A percentile compares a stretch with the other conserved stretches of the same genome.
Conservation (phyloP, 1,140 invertebrate species). For the Drosophila prosaltans region DNA sequence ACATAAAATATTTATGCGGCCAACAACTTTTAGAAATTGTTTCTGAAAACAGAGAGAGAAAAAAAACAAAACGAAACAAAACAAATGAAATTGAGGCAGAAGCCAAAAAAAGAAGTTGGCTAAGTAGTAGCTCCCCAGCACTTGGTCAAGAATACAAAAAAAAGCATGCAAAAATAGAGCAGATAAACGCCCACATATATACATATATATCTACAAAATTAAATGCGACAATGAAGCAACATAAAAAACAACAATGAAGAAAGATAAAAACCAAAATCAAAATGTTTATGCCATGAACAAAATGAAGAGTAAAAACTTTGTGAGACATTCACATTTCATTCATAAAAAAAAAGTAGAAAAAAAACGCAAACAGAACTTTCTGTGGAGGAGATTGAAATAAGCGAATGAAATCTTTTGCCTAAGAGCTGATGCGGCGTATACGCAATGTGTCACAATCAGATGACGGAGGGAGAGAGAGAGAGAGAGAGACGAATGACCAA, state of each 20-base stretch:
- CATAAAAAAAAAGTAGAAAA: constrained; percentile 24
- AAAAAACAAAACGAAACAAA: constrained; percentile 48
- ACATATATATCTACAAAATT: constrained; percentile 34
- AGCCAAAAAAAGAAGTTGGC: constrained; percentile 50
- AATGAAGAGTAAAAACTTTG: constrained; percentile 3
- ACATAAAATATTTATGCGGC: constrained; percentile 54
- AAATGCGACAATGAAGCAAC: background rate
- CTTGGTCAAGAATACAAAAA: constrained; percentile 63
- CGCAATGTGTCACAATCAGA: constrained; percentile 46
- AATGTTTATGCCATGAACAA: constrained; percentile 1
- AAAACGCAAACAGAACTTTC: background rate
- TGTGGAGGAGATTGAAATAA: background rate
- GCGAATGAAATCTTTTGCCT: background rate
- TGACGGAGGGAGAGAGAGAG: background rate
- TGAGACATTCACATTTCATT: constrained; percentile 9
- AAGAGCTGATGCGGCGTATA: constrained; percentile 55
- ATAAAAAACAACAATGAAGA: background rate
- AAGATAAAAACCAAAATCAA: background rate
- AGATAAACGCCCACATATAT: constrained; percentile 57
- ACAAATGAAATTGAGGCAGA: constrained; percentile 26
- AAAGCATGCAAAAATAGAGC: constrained; percentile 60
- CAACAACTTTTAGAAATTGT: constrained; percentile 40
- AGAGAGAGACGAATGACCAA: background rate
- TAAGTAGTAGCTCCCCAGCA: constrained; percentile 52
- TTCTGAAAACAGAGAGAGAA: constrained; percentile 33